phyloP scores from a whole-genome alignment of 2,797 vertebrate species.

The Enoplosus armatus region DNA sequence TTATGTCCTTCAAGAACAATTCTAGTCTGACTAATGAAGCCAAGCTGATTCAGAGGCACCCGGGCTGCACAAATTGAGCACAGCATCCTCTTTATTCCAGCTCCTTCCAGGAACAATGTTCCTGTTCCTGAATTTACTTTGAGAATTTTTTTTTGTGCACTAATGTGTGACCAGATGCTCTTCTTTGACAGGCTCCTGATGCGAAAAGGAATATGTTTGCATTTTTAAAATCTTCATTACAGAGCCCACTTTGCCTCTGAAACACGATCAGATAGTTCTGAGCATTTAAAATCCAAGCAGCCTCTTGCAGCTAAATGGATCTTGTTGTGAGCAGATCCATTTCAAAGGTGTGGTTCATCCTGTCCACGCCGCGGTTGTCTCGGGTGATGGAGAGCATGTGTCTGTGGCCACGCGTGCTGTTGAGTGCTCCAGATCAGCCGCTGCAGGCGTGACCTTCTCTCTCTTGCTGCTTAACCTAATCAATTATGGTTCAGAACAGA shows the following conservation, averaged over 20 bases:
- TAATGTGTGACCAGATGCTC: constrained; percentile 39
- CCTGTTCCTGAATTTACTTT: constrained; percentile 44
- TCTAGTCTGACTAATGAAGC: constrained; percentile 72
- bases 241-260: not conserved
- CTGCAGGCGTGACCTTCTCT: constrained; percentile 82
- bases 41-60: constrained; percentile 59
- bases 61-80: constrained; percentile 65
- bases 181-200: constrained; percentile 19
- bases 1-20: constrained; percentile 73
- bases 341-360: constrained; percentile 53
- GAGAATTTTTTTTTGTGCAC: constrained; percentile 38
- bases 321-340: constrained; percentile 48
- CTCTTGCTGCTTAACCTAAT: constrained; percentile 86
- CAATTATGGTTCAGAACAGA: constrained; percentile 88
- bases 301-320: constrained; percentile 27
- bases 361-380: constrained; percentile 54
- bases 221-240: constrained; percentile 26
- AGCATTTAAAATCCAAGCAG: constrained; percentile 1
- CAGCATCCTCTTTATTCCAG: constrained; percentile 47
- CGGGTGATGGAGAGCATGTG: constrained; percentile 80
- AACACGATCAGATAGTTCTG: constrained; percentile 4
- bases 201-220: constrained; percentile 42
- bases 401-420: constrained; percentile 67
- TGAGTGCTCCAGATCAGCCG: constrained; percentile 69
- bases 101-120: constrained; percentile 38